Base-by-base conservation (phyloP, 2,113 vertebrate genomes). In the Falcunculus frontatus region DNA sequence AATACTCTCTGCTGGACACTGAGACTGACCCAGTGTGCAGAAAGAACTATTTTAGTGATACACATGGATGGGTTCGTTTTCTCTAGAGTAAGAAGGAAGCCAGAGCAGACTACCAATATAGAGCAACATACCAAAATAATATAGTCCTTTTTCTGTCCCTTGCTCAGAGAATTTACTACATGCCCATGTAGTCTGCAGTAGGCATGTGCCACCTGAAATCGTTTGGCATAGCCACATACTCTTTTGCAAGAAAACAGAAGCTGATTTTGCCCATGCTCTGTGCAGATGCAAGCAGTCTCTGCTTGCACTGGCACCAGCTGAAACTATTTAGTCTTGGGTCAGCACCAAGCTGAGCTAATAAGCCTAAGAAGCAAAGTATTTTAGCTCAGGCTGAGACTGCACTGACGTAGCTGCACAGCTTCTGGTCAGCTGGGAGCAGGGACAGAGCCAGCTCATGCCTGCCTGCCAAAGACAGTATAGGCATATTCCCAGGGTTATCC, bases 291-390 rank as follows among this genome's bases (percentile, higher is more conserved):
- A 47, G 59, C 59, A 69, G 22, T 25, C 64, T 84, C 83, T 64
- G 72, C 79, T 96, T 80, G 86, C 74, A 29, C 68, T 90, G 88
- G 72, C 95, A 95, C 76, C 67, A 81, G 78, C 90, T 93, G 76
- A 88, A 93, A 70, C 76, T 94, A 81, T 89, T 92, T 74, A 70
- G 55, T 52, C 73, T 95, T 95, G 93, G 56, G 93, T 90, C 86
- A 93, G 94, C 93, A 92, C 86, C 92, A 95, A 95, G 89, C 89
- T 95, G 93, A 96, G 92, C 73, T 93, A 92, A 95, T 86, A 80
- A 81, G 80, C 68, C 73, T 70, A 47, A 88, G 86, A 95, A 80
- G 86, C 83, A 47, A 88, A 92, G 33, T 79, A 62, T 93, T 84
- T 95, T 85, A 96, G 70, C 72, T 93, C 33, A 25, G 94, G 68